Base-by-base conservation (phyloP, 2,113 vertebrate genomes). In the Podocnemis expansa region DNA sequence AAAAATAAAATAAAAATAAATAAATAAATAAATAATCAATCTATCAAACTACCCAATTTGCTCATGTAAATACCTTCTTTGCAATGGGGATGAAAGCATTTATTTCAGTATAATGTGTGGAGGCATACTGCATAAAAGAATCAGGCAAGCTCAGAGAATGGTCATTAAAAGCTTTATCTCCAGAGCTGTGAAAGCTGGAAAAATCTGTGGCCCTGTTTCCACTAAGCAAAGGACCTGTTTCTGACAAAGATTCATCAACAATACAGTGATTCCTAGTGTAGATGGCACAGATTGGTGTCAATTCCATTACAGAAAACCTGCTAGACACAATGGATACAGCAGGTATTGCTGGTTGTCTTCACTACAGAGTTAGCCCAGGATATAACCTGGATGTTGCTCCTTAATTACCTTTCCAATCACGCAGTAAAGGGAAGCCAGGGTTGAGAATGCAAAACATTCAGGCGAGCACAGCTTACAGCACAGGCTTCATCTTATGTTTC, bases 281-380 rank as follows among this genome's bases (percentile, higher is more conserved):
- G 29, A 63, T 58, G 56, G 56, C 4, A 27, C 10, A 58, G 6
- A 10, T 52, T 2, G 0, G 22, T 58, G 9, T 45, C 34, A 84
- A 75, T 29, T 51, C 51, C 21, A 31, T 34, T 56, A 58, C 0
- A 90, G 38, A 41, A 34, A 67, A n/a, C 31, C 54, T 49, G 27
- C 60, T 0, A 63, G 24, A 87, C 86, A 87, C 34, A 45, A 67
- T 2, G 47, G 67, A 81, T 85, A 17, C 5, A 83, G 2, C 12
- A 31, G 11, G 31, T 54, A 58, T 29, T 10, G 27, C 25, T 58
- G 56, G 10, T 58, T 58, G 25, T 58, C 25, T 58, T 58, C 55
- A 58, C 12, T 58, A 27, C 11, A 58, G 25, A 29, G 56, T 29
- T 58, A 58, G 56, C 56, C 27, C 56, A 29, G 27, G 10, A 25